phyloP scores from a whole-genome alignment of 2,797 vertebrate species.

The Liparis tanakae region DNA sequence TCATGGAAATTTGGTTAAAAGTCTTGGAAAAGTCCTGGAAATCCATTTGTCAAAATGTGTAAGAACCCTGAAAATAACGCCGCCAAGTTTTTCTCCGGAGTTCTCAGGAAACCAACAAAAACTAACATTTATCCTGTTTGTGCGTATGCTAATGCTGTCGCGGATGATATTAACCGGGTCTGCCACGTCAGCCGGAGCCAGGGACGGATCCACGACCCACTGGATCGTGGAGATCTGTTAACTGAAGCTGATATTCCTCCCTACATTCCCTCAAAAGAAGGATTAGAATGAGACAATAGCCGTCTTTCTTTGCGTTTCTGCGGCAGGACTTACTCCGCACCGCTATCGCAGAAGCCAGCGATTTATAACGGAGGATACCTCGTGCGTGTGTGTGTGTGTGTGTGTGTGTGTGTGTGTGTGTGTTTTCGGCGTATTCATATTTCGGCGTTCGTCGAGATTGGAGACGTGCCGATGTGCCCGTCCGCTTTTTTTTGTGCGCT shows the following conservation, averaged over 20 bases:
- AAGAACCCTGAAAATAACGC: no score
- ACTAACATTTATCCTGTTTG: conserved; percentile 18
- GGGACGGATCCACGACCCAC: conserved; percentile 41
- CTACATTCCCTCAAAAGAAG: conserved; percentile 53
- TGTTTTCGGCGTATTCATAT: conserved; percentile 19
- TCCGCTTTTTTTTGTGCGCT: conserved; percentile 46
- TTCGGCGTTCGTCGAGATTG: conserved; percentile 41
- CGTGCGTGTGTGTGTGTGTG: conserved; percentile 32
- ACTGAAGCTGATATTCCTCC: conserved; percentile 47
- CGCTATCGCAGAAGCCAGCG: conserved; percentile 44
- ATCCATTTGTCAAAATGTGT: no score
- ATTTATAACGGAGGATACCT: conserved; percentile 64
- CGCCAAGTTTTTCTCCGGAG: conserved; percentile 12
- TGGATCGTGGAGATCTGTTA: conserved; percentile 43
- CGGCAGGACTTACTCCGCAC: conserved; percentile 55
- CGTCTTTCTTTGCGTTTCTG: conserved; percentile 60
- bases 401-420: conserved; percentile 38
- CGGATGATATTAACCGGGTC: conserved; percentile 47
- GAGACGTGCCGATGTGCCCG: conserved; percentile 41
- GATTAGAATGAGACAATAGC: conserved; percentile 72
- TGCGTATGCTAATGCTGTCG: conserved; percentile 34
- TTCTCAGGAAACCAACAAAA: conserved; percentile 18
- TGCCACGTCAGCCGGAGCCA: conserved; percentile 15
- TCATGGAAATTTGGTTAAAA: no score
- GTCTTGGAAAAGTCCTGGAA: no score